Evolutionary conservation across 2,113 vertebrate genomes (phyloP).

Genomic region (Muntiacus reevesi): DNA sequence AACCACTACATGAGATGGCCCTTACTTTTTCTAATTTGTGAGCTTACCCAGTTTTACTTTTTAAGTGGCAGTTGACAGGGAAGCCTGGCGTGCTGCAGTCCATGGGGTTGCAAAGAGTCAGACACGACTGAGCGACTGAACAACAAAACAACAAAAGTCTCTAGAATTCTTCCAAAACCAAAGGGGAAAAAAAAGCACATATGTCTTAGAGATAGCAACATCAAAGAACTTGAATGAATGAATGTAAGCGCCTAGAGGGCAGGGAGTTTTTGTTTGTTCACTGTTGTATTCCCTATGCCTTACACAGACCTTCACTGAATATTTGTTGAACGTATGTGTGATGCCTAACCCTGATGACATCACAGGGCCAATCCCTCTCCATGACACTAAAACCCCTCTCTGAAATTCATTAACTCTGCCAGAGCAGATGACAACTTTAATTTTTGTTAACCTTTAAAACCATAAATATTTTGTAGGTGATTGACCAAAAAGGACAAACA

Average conservation of each 20-base stretch:
- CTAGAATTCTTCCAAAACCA: background rate
- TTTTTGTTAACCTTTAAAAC: background rate
- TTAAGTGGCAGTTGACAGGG: background rate
- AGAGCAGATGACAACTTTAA: background rate
- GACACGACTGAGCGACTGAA: background rate
- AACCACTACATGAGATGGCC: background rate
- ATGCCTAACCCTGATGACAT: background rate
- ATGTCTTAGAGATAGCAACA: background rate
- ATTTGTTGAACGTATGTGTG: background rate
- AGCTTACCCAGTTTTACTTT: background rate
- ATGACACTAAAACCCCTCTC: background rate
- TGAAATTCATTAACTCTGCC: background rate
- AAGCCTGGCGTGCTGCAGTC: background rate
- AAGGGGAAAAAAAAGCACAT: background rate
- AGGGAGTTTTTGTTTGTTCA: background rate
- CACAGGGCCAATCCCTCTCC: background rate
- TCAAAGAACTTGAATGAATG: background rate
- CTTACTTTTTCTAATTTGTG: background rate
- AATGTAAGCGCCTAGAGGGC: background rate
- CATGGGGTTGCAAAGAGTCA: background rate
- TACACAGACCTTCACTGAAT: background rate
- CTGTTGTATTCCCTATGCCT: background rate
- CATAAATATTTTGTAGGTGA: background rate
- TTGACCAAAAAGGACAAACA: background rate
- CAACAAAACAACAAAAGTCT: background rate